These are phyloP conservation scores for Medauroidea extradentata DNA, from an alignment of 1,140 invertebrate genomes.

Conservation along the genomic window DNA sequence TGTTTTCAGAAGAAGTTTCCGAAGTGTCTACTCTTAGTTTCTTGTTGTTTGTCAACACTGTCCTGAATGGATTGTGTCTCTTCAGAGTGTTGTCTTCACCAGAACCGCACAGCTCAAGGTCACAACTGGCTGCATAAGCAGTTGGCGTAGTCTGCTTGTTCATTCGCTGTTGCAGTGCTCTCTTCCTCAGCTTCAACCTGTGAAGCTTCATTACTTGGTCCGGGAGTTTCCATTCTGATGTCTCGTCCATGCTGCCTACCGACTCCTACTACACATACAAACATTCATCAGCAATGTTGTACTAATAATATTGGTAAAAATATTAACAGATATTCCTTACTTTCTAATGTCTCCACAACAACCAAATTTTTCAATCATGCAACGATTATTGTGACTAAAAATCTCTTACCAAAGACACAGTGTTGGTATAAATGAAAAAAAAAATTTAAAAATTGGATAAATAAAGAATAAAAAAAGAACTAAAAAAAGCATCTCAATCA, in stretches of 20 bases:
- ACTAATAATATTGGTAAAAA: too few relatives aligned
- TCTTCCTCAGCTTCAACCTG: conserved; percentile 61
- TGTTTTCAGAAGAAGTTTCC: neutral
- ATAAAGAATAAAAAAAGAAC: too few relatives aligned
- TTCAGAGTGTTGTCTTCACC: conserved; percentile 44
- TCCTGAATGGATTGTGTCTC: conserved; percentile 68
- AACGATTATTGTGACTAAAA: too few relatives aligned
- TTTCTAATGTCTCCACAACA: too few relatives aligned
- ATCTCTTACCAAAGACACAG: too few relatives aligned
- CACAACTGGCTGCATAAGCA: conserved; percentile 18
- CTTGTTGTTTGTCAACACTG: conserved; percentile 42
- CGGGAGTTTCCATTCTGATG: conserved; percentile 51
- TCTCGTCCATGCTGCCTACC: too few relatives aligned
- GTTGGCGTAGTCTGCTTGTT: conserved; percentile 18
- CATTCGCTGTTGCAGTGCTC: conserved; percentile 61
- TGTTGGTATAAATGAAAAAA: too few relatives aligned
- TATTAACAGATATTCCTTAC: too few relatives aligned
- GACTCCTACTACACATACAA: neutral
- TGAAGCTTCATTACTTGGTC: conserved; percentile 64
- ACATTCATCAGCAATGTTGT: too few relatives aligned
- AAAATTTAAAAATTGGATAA: too few relatives aligned
- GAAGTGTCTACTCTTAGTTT: conserved; percentile 24
- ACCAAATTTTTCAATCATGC: too few relatives aligned
- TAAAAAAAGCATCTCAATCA: too few relatives aligned
- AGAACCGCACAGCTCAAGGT: conserved; percentile 18